Evolutionary conservation across 2,113 vertebrate genomes (phyloP).

Genomic region (Aldabrachelys gigantea): DNA sequence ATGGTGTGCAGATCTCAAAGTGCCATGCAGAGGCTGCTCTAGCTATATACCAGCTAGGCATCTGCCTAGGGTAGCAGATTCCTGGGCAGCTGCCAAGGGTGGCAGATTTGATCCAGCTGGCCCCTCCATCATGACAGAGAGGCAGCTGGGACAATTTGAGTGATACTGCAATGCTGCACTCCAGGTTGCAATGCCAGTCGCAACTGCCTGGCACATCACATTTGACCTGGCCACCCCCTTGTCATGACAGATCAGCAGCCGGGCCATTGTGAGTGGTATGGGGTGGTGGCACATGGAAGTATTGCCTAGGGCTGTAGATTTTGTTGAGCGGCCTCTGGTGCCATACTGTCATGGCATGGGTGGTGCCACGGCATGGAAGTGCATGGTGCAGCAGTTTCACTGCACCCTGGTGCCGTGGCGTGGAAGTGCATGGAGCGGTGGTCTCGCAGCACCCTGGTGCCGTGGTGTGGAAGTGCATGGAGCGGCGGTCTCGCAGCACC

Average conservation of each 20-base stretch:
- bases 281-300: neutral
- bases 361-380: neutral
- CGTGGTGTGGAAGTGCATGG: neutral
- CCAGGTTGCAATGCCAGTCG: too few species aligned
- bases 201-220: too few species aligned
- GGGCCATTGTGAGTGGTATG: neutral
- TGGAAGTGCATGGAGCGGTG: neutral
- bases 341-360: neutral
- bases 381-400: fast-evolving
- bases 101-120: neutral
- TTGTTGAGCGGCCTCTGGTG: neutral
- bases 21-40: neutral
- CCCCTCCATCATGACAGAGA: neutral
- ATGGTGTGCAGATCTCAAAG: neutral
- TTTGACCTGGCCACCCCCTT: too few species aligned
- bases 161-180: neutral
- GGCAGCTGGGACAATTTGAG: neutral
- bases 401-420: neutral
- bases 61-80: too few species aligned
- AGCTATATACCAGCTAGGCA: neutral
- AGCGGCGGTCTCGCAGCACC: neutral
- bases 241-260: too few species aligned
- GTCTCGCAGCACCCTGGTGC: neutral
- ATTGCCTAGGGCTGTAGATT: neutral
- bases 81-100: neutral